Evolutionary conservation across 2,113 vertebrate species (phyloP).

Genomic region (Ochotona princeps): DNA sequence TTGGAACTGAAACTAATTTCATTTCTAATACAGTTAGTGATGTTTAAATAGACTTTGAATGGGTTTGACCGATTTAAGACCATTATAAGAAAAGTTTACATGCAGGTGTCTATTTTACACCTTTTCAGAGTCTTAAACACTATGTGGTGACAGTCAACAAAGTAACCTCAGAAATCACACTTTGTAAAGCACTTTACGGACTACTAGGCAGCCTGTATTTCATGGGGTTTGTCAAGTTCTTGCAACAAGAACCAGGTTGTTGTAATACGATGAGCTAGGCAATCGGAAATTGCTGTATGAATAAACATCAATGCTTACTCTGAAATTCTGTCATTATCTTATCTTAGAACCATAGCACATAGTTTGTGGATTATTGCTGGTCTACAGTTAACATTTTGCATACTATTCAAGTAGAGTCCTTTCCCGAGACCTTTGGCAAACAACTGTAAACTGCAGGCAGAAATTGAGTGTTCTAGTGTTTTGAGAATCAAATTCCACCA

Average conservation of each 20-base stretch:
- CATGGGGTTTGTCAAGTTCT: neutral
- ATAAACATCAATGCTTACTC: neutral
- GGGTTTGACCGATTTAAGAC: neutral
- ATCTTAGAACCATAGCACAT: neutral
- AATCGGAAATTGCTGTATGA: constrained; percentile 5
- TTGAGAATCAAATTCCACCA: too few relatives aligned
- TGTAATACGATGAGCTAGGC: neutral
- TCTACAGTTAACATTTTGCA: neutral
- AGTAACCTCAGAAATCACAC: neutral
- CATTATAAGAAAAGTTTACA: neutral
- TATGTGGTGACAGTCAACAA: neutral
- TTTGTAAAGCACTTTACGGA: neutral
- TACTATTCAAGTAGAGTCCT: neutral
- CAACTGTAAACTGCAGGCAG: too few relatives aligned
- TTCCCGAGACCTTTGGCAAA: neutral
- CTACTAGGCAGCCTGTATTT: neutral
- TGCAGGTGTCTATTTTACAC: neutral
- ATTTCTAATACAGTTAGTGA: neutral
- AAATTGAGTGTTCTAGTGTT: too few relatives aligned
- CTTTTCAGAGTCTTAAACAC: neutral
- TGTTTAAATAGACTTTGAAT: neutral
- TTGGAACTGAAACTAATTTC: neutral
- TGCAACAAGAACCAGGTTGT: neutral
- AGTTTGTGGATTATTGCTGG: neutral
- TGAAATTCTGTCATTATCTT: neutral